These are phyloP conservation scores for Micromesistius poutassou DNA, from an alignment of 2,797 vertebrate species.

Conservation along the genomic window DNA sequence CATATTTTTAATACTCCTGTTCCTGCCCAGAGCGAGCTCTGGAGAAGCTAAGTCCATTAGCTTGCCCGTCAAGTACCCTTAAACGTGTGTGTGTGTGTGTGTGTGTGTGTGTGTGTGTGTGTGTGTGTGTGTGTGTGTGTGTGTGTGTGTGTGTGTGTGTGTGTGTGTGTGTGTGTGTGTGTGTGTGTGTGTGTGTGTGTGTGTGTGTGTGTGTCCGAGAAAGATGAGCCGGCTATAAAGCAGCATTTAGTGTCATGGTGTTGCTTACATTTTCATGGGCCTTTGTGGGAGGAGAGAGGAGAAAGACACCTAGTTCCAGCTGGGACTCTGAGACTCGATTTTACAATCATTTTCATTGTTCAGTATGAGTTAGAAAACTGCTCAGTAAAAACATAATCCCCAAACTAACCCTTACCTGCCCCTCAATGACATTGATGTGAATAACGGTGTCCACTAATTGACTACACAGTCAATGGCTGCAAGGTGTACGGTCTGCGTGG, in stretches of 20 bases:
- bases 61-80: slow-evolving; percentile 48
- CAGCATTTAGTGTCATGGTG: neutral
- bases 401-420: too few species aligned
- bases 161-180: slow-evolving; percentile 9
- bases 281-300: neutral
- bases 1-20: slow-evolving; percentile 60
- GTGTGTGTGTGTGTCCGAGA: neutral
- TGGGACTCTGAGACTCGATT: neutral
- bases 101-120: slow-evolving; percentile 7
- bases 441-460: too few species aligned
- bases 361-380: too few species aligned
- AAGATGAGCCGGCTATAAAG: neutral
- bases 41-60: slow-evolving; percentile 64
- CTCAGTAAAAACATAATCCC: too few species aligned
- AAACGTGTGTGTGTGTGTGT: slow-evolving; percentile 26
- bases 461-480: too few species aligned
- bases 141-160: too few species aligned
- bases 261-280: neutral
- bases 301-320: neutral
- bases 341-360: too few species aligned
- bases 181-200: slow-evolving; percentile 6
- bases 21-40: slow-evolving; percentile 52
- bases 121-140: slow-evolving; percentile 19
- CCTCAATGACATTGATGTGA: too few species aligned
- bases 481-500: neutral